A percentile compares a stretch with the other conserved stretches of the same genome.
Evolutionary conservation across 2,113 vertebrate species (phyloP).

Genomic region (Hippocampus abdominalis): DNA sequence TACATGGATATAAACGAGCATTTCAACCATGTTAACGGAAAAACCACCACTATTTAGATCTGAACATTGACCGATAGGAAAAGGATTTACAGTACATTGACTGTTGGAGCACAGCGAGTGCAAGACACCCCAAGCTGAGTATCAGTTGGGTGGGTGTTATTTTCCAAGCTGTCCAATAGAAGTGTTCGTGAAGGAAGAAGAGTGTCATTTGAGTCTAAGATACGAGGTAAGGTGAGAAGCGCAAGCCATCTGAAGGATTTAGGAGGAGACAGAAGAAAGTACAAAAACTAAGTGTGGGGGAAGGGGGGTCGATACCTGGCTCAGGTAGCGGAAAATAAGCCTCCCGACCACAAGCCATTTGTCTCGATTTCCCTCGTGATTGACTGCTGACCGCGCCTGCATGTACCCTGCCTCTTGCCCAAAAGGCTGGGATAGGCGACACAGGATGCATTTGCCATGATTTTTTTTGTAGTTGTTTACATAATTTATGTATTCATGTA

Average conservation of each 20-base stretch:
- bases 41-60: background rate
- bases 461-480: too few species aligned
- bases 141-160: background rate
- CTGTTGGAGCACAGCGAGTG: background rate
- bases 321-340: background rate
- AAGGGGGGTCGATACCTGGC: background rate
- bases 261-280: constrained; percentile 4
- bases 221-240: background rate
- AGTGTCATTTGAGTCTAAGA: constrained; percentile 4
- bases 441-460: too few species aligned
- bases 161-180: background rate
- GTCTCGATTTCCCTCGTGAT: background rate
- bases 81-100: background rate
- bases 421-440: too few species aligned
- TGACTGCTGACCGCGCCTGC: too few species aligned
- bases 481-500: too few species aligned
- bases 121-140: background rate
- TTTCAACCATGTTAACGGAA: too few species aligned
- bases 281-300: background rate
- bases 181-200: background rate
- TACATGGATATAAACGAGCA: too few species aligned
- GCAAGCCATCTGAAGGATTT: constrained; percentile 2
- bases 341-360: background rate
- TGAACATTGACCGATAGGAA: background rate
- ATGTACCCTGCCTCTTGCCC: too few species aligned